A percentile compares a stretch with the other conserved stretches of the same genome.
Conservation (phyloP, 1,140 invertebrate species). For the Ganaspis sp. region DNA sequence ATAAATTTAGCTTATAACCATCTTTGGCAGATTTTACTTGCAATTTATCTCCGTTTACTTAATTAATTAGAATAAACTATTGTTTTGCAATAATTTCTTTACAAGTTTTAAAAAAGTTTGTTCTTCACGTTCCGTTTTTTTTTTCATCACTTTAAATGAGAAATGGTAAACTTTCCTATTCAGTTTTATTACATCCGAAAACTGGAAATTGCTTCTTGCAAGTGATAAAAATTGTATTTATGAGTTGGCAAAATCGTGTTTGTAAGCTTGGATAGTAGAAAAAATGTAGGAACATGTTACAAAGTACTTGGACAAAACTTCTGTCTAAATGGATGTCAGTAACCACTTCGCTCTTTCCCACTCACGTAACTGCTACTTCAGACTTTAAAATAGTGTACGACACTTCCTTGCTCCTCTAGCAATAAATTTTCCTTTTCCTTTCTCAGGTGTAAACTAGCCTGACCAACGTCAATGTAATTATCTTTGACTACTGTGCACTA, state of each 20-base stretch:
- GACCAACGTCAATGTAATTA: neutral
- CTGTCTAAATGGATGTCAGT: neutral
- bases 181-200: conserved; percentile 6
- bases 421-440: neutral
- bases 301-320: conserved; percentile 19
- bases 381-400: conserved; percentile 17
- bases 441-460: neutral
- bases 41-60: too few species aligned
- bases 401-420: neutral
- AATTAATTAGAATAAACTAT: too few species aligned
- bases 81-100: too few species aligned
- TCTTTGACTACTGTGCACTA: neutral
- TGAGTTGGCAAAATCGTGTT: neutral
- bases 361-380: neutral
- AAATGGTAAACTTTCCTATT: conserved; percentile 3
- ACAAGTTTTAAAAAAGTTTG: too few species aligned
- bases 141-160: conserved; percentile 6
- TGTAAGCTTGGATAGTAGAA: neutral
- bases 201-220: neutral
- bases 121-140: neutral
- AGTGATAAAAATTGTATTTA: conserved; percentile 22
- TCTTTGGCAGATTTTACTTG: too few species aligned
- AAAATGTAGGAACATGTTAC: neutral
- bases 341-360: neutral
- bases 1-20: too few species aligned